These are phyloP conservation scores for Grammomys dolichurus DNA, from an alignment of 2,113 vertebrate species.

Conservation along the genomic window DNA sequence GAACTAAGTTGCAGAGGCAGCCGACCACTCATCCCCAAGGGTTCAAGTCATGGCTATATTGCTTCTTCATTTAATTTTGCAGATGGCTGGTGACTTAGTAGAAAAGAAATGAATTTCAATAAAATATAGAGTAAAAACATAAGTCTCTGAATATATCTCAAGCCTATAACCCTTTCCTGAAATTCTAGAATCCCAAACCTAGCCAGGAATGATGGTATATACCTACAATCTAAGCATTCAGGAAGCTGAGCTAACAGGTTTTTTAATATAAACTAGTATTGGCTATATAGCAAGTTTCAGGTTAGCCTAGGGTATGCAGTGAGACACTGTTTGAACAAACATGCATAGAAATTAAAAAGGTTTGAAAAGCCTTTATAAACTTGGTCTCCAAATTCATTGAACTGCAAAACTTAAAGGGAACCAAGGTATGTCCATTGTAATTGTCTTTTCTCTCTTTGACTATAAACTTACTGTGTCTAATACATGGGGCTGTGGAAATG, in stretches of 20 bases:
- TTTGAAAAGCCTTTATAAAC: constrained; percentile 32
- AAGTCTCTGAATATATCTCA: constrained; percentile 1
- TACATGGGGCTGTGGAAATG: not conserved
- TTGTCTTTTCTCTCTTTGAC: not conserved
- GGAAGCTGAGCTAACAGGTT: not conserved
- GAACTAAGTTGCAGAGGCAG: not conserved
- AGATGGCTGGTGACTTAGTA: not conserved
- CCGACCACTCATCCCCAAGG: not conserved
- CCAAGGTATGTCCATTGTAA: not conserved
- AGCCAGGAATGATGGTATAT: not conserved
- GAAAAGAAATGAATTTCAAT: constrained; percentile 38
- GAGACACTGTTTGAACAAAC: not conserved
- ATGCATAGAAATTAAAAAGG: not conserved
- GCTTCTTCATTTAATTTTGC: constrained; percentile 44
- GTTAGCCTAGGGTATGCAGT: not conserved
- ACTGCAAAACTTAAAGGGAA: not conserved
- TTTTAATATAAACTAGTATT: not conserved
- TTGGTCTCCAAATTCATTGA: not conserved
- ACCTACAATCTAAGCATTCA: not conserved
- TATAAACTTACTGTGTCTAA: not conserved
- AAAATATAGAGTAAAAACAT: constrained; percentile 24
- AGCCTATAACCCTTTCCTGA: not conserved
- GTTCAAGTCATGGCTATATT: not conserved
- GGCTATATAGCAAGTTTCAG: not conserved
- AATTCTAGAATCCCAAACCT: not conserved